Conservation (phyloP, 1,140 invertebrate species). For the Diabrotica undecimpunctata region DNA sequence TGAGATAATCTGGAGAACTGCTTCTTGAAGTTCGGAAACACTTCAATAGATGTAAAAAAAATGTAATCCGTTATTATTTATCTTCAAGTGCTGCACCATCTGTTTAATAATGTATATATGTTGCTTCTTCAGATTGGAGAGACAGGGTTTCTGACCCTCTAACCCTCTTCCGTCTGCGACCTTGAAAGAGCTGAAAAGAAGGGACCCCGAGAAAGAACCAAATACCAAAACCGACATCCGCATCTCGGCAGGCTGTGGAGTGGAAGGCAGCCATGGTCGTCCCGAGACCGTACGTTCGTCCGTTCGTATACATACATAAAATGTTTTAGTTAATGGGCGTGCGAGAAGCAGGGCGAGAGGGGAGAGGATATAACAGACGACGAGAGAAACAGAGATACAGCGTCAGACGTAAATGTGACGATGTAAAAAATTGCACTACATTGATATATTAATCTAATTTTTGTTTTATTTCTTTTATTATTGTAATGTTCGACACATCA, state of each 20-base stretch:
- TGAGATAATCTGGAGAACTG: no score
- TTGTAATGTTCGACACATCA: no score
- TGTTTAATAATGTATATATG: no score
- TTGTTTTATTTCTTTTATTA: no score
- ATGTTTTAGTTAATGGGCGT: background rate
- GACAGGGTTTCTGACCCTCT: background rate
- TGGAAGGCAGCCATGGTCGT: no score
- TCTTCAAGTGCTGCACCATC: no score
- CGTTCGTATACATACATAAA: background rate
- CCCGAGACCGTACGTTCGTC: background rate
- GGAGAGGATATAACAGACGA: background rate
- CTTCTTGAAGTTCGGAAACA: no score
- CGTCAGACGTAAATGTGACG: background rate
- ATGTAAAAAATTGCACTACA: background rate
- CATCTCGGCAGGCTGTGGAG: background rate
- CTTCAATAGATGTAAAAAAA: no score
- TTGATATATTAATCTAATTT: background rate
- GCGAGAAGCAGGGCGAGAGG: background rate
- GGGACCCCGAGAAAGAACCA: background rate
- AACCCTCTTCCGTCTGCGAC: conserved; percentile 1
- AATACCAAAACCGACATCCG: background rate
- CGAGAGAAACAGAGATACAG: background rate
- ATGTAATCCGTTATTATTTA: no score
- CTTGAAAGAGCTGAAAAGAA: background rate
- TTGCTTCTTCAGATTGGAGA: background rate